Percentiles rank a stretch among this genome's conserved stretches.
Evolutionary conservation across 1,140 invertebrate species (phyloP).

Genomic region (Leptoteleia sp.): DNA sequence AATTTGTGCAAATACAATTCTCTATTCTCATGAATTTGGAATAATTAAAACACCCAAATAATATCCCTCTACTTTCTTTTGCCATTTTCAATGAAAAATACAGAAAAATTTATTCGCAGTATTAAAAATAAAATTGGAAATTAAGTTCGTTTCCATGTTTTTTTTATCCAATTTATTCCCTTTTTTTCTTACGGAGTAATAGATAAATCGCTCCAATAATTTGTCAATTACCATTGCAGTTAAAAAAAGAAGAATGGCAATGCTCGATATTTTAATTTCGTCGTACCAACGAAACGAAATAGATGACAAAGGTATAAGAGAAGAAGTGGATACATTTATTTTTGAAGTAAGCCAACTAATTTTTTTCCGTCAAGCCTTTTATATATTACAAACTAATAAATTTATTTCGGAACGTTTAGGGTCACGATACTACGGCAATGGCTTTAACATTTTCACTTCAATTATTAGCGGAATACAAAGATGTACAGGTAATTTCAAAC

Average conservation of each 20-base stretch:
- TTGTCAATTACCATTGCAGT: not conserved
- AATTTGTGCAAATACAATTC: too few relatives aligned
- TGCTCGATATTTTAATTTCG: slow-evolving; percentile 24
- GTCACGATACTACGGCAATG: slow-evolving; percentile 37
- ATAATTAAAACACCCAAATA: too few relatives aligned
- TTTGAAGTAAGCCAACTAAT: slow-evolving; percentile 41
- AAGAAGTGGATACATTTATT: slow-evolving; percentile 36
- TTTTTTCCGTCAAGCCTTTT: too few relatives aligned
- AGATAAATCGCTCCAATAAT: too few relatives aligned
- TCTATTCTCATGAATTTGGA: too few relatives aligned
- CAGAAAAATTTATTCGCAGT: too few relatives aligned
- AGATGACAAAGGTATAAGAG: slow-evolving; percentile 16
- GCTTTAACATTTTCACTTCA: slow-evolving; percentile 24
- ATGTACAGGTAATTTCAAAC: slow-evolving; percentile 46
- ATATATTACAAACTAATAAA: not conserved
- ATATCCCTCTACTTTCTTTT: too few relatives aligned
- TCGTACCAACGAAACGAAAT: slow-evolving; percentile 7
- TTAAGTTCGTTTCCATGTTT: too few relatives aligned
- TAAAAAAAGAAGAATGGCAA: slow-evolving; percentile 16
- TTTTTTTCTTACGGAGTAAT: too few relatives aligned
- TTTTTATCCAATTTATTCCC: too few relatives aligned
- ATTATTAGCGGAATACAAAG: slow-evolving; percentile 21
- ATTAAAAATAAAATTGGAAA: too few relatives aligned
- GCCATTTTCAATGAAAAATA: too few relatives aligned
- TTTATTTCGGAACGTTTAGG: slow-evolving; percentile 13